Base-by-base conservation (phyloP, 2,113 vertebrate genomes). In the Verasper variegatus region DNA sequence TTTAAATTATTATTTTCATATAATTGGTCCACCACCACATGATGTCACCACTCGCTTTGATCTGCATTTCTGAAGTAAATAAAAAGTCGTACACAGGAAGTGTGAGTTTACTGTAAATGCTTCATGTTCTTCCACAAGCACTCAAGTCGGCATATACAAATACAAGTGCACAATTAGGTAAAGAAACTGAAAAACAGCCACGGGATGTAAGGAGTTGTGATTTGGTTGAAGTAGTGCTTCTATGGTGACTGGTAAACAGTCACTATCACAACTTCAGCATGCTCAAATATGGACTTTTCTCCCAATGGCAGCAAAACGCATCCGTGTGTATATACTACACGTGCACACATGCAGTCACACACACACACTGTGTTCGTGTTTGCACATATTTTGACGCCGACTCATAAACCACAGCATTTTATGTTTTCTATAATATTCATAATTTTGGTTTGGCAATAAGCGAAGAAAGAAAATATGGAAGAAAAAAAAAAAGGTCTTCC, bases 341-440 rank as follows among this genome's bases (percentile, higher is more conserved):
- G 42, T 17, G 64, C 18, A 56, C 65, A 40, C 54, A 76, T 17
- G 47, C 40, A 58, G 13, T 57, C 18, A 24, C 73, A 65, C 47
- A 80, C 81, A 78, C 78, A 80, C 81, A 78, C 78, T 11, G 54
- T 62, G 45, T 87, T 64, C 35, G 9, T 87, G 79, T 85, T 78
- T 86, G 81, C 77, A 87, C 83, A 92, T 92, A 90, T 90, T 89
- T 91, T 75, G 83, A 90, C 52, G 37, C 55, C 63, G 37, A 88
- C 70, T 86, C 72, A 56, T 67, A 90, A 91, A 89, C 84, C 91
- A 79, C 91, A 90, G 76, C 73, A 86, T 89, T 85, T 77, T 86
- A 85, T 85, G 78, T 92, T 91, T 93, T 92, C 80, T 91, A 91
- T 88, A 88, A 92, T 87, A 91, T 92, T 93, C 82, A 84, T 88